Conservation (phyloP, 2,113 vertebrate genomes). For the Sciurus niger region DNA sequence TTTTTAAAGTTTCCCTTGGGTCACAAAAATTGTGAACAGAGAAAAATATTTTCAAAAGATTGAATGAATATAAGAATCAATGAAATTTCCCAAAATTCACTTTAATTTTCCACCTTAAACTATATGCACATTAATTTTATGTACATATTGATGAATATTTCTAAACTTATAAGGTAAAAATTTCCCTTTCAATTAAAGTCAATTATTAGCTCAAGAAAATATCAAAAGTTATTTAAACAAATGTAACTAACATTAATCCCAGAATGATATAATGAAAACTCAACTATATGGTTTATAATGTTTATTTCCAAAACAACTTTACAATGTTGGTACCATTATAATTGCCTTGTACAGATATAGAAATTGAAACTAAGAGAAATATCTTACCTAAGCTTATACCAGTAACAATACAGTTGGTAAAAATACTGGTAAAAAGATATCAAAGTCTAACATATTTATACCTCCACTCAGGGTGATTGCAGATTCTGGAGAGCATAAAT, state of each 20-base stretch:
- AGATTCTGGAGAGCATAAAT: neutral
- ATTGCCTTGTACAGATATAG: neutral
- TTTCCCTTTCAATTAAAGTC: neutral
- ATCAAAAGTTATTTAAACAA: neutral
- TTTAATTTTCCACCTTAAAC: conserved; percentile 49
- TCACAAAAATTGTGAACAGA: neutral
- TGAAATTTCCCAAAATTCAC: conserved; percentile 40
- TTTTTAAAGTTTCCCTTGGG: neutral
- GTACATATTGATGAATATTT: neutral
- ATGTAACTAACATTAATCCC: neutral
- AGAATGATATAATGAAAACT: neutral
- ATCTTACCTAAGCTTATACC: neutral
- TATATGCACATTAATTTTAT: neutral
- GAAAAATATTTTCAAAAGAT: neutral
- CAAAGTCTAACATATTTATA: neutral
- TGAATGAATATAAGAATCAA: neutral
- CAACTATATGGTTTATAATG: neutral
- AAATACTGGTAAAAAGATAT: neutral
- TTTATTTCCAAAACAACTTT: neutral
- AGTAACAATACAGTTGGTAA: neutral
- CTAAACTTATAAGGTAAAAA: neutral
- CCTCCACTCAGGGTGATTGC: neutral
- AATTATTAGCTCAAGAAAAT: neutral
- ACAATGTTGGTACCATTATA: neutral
- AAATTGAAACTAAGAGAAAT: neutral